Percentiles rank a stretch among this genome's conserved stretches.
phyloP scores from a whole-genome alignment of 2,888 invertebrate genomes.

The Harpalus rubripes region DNA sequence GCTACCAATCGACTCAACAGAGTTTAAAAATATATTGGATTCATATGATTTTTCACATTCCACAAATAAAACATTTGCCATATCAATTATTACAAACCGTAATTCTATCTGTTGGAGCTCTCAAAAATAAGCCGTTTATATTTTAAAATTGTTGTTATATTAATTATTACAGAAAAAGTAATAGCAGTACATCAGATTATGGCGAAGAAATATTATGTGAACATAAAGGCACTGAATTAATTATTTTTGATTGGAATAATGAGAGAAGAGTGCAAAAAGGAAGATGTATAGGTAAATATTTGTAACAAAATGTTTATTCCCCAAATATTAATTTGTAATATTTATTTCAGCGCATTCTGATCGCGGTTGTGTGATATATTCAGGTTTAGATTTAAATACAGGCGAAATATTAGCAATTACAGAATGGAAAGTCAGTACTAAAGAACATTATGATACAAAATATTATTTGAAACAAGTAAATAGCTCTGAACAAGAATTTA shows the following conservation, averaged over 20 bases:
- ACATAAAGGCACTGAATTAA: constrained; percentile 79
- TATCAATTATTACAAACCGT: no score
- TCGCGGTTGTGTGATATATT: constrained; percentile 86
- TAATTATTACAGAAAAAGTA: constrained; percentile 70
- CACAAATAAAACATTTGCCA: no score
- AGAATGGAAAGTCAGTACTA: constrained; percentile 85
- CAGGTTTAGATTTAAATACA: constrained; percentile 86
- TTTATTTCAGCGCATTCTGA: constrained; percentile 84
- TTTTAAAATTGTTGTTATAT: no score
- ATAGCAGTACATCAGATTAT: constrained; percentile 79
- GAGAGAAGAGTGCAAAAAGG: constrained; percentile 86
- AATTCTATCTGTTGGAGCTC: no score
- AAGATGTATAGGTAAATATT: constrained; percentile 83
- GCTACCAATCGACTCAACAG: no score
- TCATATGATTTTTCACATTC: no score
- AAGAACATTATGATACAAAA: constrained; percentile 74
- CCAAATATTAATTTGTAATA: background rate
- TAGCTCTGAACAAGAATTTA: constrained; percentile 89
- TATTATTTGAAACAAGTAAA: constrained; percentile 81
- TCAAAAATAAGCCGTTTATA: no score
- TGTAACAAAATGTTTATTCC: background rate
- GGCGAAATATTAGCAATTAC: constrained; percentile 86
- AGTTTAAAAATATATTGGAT: no score
- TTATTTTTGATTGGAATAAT: constrained; percentile 80
- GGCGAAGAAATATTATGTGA: constrained; percentile 80